Conservation (phyloP, 1,140 invertebrate genomes). For the Nixonia krombeini region DNA sequence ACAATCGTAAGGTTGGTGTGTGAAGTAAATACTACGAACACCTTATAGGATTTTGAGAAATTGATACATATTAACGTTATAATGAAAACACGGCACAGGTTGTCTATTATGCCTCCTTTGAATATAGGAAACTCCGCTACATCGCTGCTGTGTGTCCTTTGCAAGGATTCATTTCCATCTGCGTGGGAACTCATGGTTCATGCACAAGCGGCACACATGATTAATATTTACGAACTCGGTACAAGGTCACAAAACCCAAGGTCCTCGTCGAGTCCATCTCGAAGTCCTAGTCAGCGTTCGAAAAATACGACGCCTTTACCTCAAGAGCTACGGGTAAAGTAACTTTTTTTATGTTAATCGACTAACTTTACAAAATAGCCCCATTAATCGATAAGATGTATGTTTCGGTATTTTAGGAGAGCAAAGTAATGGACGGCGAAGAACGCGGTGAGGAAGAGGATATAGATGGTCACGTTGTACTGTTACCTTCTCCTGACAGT, state of each 20-base stretch:
- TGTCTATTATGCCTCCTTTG: too few species aligned
- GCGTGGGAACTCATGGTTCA: slow-evolving; percentile 88
- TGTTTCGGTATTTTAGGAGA: slow-evolving; percentile 43
- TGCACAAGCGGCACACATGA: slow-evolving; percentile 84
- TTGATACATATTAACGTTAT: too few species aligned
- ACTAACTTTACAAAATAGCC: too few species aligned
- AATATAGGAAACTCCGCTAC: slow-evolving; percentile 68
- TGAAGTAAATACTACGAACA: too few species aligned
- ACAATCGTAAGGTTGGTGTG: too few species aligned
- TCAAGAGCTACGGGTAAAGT: slow-evolving; percentile 47
- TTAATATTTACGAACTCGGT: slow-evolving; percentile 85
- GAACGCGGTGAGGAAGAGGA: slow-evolving; percentile 61
- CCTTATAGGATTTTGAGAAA: too few species aligned
- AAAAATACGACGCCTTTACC: slow-evolving; percentile 52
- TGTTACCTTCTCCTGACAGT: slow-evolving; percentile 63
- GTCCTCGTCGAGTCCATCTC: slow-evolving; percentile 55
- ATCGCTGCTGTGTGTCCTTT: slow-evolving; percentile 80
- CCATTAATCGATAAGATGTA: background rate
- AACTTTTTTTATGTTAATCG: too few species aligned
- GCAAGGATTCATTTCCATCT: slow-evolving; percentile 82
- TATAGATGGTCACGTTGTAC: slow-evolving; percentile 57
- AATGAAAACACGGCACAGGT: too few species aligned
- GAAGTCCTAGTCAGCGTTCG: slow-evolving; percentile 43
- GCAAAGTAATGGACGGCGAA: slow-evolving; percentile 58
- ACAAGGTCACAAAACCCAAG: slow-evolving; percentile 62